phyloP scores from a whole-genome alignment of 1,140 invertebrate species.

The Sipha flava region DNA sequence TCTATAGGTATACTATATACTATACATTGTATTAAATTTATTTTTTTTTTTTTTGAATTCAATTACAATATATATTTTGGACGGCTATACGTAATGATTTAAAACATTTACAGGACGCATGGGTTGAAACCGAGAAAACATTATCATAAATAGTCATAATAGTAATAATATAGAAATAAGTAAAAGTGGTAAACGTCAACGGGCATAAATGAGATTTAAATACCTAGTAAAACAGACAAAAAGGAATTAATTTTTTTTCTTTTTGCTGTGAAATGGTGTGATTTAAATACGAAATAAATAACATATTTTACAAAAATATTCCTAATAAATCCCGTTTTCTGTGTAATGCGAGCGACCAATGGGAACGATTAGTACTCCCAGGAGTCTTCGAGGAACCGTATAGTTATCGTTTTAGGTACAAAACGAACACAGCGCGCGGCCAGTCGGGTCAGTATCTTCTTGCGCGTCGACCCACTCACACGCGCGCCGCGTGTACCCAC shows the following conservation, averaged over 20 bases:
- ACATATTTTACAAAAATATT: background rate
- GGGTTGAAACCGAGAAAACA: background rate
- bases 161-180: too few species aligned
- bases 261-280: background rate
- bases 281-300: background rate
- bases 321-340: background rate
- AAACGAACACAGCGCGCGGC: background rate
- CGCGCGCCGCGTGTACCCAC: background rate
- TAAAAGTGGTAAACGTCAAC: too few species aligned
- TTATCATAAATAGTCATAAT: background rate
- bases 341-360: background rate
- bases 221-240: background rate
- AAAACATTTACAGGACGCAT: background rate
- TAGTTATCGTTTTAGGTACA: background rate
- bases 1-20: too few species aligned
- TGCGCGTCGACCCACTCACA: background rate
- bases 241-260: too few species aligned
- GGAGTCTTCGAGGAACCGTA: background rate
- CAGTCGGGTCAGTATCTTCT: constrained; percentile 19
- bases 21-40: too few species aligned
- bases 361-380: background rate
- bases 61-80: background rate
- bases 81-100: background rate
- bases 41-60: background rate
- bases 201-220: too few species aligned